Evolutionary conservation across 2,113 vertebrate genomes (phyloP).

Genomic region (Pristiophorus japonicus): DNA sequence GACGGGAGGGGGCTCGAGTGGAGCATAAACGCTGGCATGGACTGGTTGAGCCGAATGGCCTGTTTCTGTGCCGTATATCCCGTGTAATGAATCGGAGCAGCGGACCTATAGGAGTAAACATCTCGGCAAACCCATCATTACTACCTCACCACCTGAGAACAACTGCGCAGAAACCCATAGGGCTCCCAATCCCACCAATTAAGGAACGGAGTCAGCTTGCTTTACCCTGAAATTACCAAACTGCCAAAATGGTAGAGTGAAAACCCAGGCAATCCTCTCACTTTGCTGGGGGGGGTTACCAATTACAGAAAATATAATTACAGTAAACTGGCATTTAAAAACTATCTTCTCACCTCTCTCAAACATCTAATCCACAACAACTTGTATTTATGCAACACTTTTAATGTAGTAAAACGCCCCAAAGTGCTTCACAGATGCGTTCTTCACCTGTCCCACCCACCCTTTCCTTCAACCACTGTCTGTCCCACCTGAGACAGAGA

Average conservation of each 20-base stretch:
- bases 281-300: too few species aligned
- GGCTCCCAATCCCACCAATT: neutral
- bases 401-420: neutral
- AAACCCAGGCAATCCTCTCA: too few species aligned
- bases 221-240: too few species aligned
- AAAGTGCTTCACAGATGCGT: neutral
- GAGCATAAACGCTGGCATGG: too few species aligned
- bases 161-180: neutral
- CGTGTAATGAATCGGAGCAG: too few species aligned
- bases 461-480: too few species aligned
- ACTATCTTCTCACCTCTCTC: neutral
- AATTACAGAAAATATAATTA: neutral
- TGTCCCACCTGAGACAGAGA: too few species aligned
- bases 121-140: neutral
- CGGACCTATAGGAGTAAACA: neutral
- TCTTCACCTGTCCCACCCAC: too few species aligned
- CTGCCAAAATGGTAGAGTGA: too few species aligned
- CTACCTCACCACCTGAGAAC: neutral
- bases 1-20: too few species aligned
- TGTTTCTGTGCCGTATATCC: too few species aligned
- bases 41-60: too few species aligned
- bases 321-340: neutral
- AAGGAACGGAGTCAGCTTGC: neutral
- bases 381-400: neutral
- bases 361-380: neutral